Base-by-base conservation (phyloP, 2,113 vertebrate genomes). In the Chiloscyllium plagiosum region DNA sequence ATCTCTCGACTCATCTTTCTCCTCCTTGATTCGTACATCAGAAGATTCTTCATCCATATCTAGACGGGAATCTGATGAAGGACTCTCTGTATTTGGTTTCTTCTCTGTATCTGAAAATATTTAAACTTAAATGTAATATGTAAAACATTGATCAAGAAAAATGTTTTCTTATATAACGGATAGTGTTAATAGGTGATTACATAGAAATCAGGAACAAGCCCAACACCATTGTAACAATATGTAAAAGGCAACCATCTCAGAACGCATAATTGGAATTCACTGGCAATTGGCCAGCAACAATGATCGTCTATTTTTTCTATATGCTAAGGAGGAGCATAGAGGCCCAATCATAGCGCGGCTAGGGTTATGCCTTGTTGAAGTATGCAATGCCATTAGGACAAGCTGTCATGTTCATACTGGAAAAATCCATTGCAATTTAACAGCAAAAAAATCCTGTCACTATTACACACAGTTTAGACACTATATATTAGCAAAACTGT, bases 21-120 rank as follows among this genome's bases (percentile, higher is more conserved):
- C 98, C 95, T 98, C 98, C 96, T 83, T 98, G 95, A 97, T 96
- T 89, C 97, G 98, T 96, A 97, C 97, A 96, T 99, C 98, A 95
- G 98, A 98, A 0, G 97, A 98, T 97, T 99, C 98, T 96, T 99
- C 99, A 95, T 98, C 98, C 97, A 98, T 98, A 97, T 99, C 99
- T 97, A 98, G 97, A 97, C 98, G 98, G 56, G 98, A 98, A 97
- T 99, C 98, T 12, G 98, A 98, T 29, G 98, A 98, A 7, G 98
- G 98, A 97, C 98, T 98, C 96, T 98, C 99, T 97, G 98, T 96
- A 96, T 98, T 98, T 96, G 96, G 97, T 97, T 98, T 99, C 96
- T 98, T 97, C 93, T 98, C 98, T 89, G 97, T 97, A 97, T 99
- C 99, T 99, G 96, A 85, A 17, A 61, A 93, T 65, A 93, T 93